Evolutionary conservation across 1,140 invertebrate species (phyloP), one percentile per base, ranked within the genome.

Genomic region (Cydia strobilella): DNA sequence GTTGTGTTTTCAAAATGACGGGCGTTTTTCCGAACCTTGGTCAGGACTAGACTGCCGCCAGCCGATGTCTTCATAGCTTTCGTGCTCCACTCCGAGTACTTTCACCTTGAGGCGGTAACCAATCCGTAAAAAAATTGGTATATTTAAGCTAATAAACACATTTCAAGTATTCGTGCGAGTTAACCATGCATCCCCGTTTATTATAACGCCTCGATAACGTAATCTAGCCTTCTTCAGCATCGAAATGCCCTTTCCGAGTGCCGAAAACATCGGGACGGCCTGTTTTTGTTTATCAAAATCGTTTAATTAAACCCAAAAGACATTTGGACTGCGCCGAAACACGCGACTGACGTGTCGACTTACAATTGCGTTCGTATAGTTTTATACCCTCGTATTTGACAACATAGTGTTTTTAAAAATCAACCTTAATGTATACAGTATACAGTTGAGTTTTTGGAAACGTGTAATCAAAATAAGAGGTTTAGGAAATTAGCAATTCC

Each of bases 271-370:
- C 72, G 63, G 65, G 75, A 66, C 71, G 73, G 75, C 73, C 75
- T 79, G 76, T 81, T 73, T 79, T 75, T 79, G 75, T 81, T 71
- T 81, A 78, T 81, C 74, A 73, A 74, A 80, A 78, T 80, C 75
- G 71, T 79, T 81, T 77, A 80, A 78, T 78, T 80, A 78, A 77
- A 66, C 20, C 25, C 74, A 35, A 74, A 63, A 74, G 73, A 63
- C 69, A 75, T 71, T 73, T 48, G 73, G 77, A 80, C 27, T 45
- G 74, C 69, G 2, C 2, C 31, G 4, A 15, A 39, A 35, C 80
- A 80, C 78, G 78, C 78, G 15, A 77, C 25, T 45, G 51, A 73
- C 69, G 65, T 65, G 45, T 73, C 72, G 35, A 72, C 65, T 54
- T 39, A 72, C 59, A 54, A 65, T 76, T 31, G 63, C 39, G 63